phyloP scores from a whole-genome alignment of 35 echinoderm and acorn worm species.

The Stichopus chloronotus region DNA sequence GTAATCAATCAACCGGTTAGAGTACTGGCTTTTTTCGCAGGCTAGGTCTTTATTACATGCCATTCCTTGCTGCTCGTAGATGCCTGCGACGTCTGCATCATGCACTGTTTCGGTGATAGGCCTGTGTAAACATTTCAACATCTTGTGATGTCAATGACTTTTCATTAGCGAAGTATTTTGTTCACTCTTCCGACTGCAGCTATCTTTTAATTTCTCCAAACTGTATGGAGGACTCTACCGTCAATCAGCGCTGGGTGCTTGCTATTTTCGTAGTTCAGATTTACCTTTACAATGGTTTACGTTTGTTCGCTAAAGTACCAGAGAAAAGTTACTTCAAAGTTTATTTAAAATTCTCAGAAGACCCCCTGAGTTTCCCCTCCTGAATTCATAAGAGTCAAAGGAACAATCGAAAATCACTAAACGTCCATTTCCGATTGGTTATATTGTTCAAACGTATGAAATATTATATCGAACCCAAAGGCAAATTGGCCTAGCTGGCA shows the following conservation, averaged over 20 bases:
- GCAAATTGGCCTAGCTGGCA: slow-evolving; percentile 35
- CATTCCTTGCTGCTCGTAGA: too few species aligned
- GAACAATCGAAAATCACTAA: slow-evolving; percentile 23
- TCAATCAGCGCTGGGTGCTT: background rate
- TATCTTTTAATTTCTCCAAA: background rate
- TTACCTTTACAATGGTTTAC: background rate
- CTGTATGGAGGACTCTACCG: background rate
- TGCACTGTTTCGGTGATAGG: too few species aligned
- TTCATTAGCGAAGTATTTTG: background rate
- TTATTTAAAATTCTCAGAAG: slow-evolving; percentile 45
- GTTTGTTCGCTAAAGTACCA: background rate
- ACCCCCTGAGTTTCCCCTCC: background rate
- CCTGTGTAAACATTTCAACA: too few species aligned
- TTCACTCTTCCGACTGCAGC: background rate
- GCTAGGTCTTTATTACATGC: too few species aligned
- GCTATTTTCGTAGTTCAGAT: background rate
- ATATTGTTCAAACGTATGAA: slow-evolving; percentile 51
- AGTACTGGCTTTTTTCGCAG: too few species aligned
- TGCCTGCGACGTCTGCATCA: too few species aligned
- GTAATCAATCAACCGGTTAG: too few species aligned
- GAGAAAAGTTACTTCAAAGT: slow-evolving; percentile 53
- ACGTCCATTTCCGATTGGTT: slow-evolving; percentile 40
- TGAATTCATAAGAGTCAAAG: slow-evolving; percentile 25
- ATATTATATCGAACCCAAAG: slow-evolving; percentile 23
- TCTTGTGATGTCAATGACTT: background rate